Evolutionary conservation across 2,797 vertebrate species (phyloP).

Genomic region (Sus cebifrons): DNA sequence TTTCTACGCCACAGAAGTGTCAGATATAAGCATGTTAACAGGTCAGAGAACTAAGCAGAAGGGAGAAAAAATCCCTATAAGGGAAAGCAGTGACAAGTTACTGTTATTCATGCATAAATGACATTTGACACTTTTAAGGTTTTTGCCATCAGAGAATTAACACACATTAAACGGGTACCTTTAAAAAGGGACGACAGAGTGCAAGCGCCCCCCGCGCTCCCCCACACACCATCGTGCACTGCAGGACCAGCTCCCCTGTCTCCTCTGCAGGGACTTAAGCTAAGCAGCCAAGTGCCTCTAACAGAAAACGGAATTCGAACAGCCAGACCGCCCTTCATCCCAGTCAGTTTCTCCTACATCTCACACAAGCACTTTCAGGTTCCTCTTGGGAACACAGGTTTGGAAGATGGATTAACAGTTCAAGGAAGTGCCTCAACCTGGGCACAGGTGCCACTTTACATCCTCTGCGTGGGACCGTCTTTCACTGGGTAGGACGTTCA

Average conservation of each 20-base stretch:
- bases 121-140: not conserved
- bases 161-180: accelerated
- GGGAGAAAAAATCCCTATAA: not conserved
- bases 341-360: not conserved
- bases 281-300: not conserved
- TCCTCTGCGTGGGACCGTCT: not conserved
- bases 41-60: not conserved
- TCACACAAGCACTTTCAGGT: too few species aligned
- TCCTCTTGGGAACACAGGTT: not conserved
- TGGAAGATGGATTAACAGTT: not conserved
- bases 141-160: not conserved
- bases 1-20: not conserved
- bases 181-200: not conserved
- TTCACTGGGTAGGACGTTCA: accelerated
- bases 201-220: accelerated
- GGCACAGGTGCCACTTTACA: accelerated
- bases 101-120: not conserved
- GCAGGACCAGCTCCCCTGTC: not conserved
- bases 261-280: not conserved
- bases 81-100: not conserved
- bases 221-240: accelerated
- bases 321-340: too few species aligned
- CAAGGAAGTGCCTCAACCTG: not conserved
- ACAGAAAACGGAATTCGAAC: not conserved
- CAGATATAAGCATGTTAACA: not conserved